Base-by-base conservation (phyloP, 2,797 vertebrate genomes). In the Lacerta agilis region DNA sequence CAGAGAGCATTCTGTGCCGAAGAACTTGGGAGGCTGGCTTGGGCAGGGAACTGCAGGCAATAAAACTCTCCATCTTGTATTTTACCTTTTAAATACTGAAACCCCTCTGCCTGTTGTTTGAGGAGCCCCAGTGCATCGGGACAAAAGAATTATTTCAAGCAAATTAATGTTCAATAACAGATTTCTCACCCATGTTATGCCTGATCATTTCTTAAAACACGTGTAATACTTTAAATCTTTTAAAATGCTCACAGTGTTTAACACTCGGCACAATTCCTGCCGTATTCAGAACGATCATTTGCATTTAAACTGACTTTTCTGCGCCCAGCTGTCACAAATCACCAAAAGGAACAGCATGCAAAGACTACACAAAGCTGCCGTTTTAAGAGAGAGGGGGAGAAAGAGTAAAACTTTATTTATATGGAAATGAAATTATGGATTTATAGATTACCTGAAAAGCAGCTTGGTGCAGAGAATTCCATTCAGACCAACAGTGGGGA, bases 401-500 rank as follows among this genome's bases (percentile, higher is more conserved):
- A 41, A 45, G 38, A 86, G 84, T 83, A 90, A 93, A 92, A 90
- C 9, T 94, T 3, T 88, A 92, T 92, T 92, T 92, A 93, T 86
- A 92, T 7, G 20, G 79, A 91, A 94, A 89, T 90, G 8, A 90
- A 45, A 94, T 3, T 17, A 93, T 83, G 90, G 84, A 87, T 87
- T 91, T 86, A 90, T 45, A 95, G 43, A n/a, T 94, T 96, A 98
- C 99, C 98, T 97, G 98, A 93, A 98, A 98, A 89, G 97, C 97
- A 92, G 99, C 98, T 92, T 98, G 98, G 91, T 99, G 99, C 66
- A 99, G 97, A 91, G 98, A 97, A 91, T 98, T 99, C 99, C 99
- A 99, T 76, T 98, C 97, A 78, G 98, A 99, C 45, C 97, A 96
- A 0, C 97, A 98, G 96, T 99, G 98, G 36, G 95, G 93, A 61